Evolutionary conservation across 2,888 invertebrate genomes (phyloP).

Genomic region (Ypsolopha scabrella): DNA sequence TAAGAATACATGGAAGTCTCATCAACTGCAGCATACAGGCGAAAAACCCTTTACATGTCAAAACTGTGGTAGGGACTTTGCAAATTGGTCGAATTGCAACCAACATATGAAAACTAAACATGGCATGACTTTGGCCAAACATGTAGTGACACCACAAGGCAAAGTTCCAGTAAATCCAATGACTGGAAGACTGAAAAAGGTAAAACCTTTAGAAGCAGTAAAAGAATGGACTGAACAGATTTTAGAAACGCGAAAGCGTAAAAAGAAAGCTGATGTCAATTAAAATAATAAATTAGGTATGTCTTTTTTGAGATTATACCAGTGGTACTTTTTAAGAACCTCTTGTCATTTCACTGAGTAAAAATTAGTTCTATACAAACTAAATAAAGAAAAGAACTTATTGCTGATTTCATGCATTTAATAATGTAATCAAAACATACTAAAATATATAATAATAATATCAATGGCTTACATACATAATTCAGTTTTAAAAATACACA

Average conservation of each 20-base stretch:
- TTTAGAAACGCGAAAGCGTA: background rate
- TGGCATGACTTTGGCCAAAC: slow-evolving; percentile 26
- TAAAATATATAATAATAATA: no score
- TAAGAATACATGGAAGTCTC: slow-evolving; percentile 73
- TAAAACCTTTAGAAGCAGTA: background rate
- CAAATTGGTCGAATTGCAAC: slow-evolving; percentile 78
- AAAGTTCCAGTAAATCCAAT: background rate
- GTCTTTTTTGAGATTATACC: background rate
- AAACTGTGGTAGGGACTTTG: slow-evolving; percentile 71
- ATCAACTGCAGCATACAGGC: slow-evolving; percentile 70
- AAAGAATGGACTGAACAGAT: background rate
- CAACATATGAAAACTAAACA: slow-evolving; percentile 74
- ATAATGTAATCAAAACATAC: no score
- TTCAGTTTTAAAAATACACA: no score
- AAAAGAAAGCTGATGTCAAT: background rate
- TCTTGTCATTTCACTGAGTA: background rate
- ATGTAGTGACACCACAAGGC: slow-evolving; percentile 29
- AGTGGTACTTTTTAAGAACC: background rate
- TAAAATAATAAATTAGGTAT: background rate
- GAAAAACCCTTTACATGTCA: slow-evolving; percentile 73
- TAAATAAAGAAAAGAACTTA: background rate
- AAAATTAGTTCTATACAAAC: background rate
- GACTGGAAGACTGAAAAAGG: background rate
- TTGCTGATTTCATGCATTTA: background rate
- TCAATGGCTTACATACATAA: no score